Evolutionary conservation across 2,888 invertebrate species (phyloP).

Genomic region (Hirtodrosophila cameraria): DNA sequence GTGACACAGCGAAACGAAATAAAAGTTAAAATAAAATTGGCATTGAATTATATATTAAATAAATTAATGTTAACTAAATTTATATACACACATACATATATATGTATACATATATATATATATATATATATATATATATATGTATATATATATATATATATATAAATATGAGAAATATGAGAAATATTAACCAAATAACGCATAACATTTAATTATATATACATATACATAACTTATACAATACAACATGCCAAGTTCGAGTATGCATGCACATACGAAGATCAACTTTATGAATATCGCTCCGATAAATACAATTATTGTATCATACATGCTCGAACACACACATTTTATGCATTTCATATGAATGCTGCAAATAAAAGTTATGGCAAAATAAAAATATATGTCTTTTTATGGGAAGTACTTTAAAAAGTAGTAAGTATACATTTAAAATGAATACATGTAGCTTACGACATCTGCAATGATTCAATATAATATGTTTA

Average conservation of each 20-base stretch:
- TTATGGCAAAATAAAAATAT: conserved; percentile 27
- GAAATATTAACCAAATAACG: conserved; percentile 44
- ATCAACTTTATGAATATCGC: conserved; percentile 7
- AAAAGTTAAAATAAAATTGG: conserved; percentile 12
- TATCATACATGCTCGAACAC: conserved; percentile 10
- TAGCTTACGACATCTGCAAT: too few relatives aligned
- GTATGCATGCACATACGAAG: conserved; percentile 2
- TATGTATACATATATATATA: conserved; percentile 47
- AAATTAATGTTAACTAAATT: conserved; percentile 76
- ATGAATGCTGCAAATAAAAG: conserved; percentile 54
- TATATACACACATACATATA: conserved; percentile 70
- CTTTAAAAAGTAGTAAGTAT: too few relatives aligned
- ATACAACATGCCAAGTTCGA: conserved; percentile 23
- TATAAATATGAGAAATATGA: too few relatives aligned
- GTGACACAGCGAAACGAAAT: conserved; percentile 21
- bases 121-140: conserved; percentile 23
- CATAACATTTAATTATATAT: conserved; percentile 26
- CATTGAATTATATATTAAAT: conserved; percentile 54
- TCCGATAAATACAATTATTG: conserved; percentile 15
- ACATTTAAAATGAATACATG: too few relatives aligned
- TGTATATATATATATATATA: conserved; percentile 11
- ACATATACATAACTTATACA: conserved; percentile 48
- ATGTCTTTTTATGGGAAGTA: too few relatives aligned
- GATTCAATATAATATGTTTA: too few relatives aligned
- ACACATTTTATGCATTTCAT: conserved; percentile 42